Evolutionary conservation across 2,797 vertebrate species (phyloP).

Genomic region (Microctenopoma lineatum): DNA sequence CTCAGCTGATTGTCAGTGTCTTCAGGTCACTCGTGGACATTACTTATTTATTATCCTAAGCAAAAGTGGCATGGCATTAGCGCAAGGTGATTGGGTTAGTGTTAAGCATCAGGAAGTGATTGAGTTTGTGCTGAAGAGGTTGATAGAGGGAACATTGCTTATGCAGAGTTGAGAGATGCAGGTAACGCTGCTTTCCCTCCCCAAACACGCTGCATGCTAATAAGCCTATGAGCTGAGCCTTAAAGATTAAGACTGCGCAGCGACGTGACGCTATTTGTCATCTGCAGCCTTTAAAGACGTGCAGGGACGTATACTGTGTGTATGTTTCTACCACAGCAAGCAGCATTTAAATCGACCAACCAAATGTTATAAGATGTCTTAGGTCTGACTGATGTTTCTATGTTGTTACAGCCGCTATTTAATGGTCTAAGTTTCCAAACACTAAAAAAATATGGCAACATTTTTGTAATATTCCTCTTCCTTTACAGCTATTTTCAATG

Average conservation of each 20-base stretch:
- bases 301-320: constrained; percentile 12
- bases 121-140: constrained; percentile 77
- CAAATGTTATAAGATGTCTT: constrained; percentile 15
- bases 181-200: constrained; percentile 27
- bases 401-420: constrained; percentile 47
- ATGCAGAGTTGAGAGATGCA: constrained; percentile 67
- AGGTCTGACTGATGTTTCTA: constrained; percentile 2
- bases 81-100: constrained; percentile 80
- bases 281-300: constrained; percentile 24
- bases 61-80: constrained; percentile 80
- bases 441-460: constrained; percentile 15
- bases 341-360: constrained; percentile 24
- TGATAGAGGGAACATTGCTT: constrained; percentile 65
- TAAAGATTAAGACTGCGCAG: constrained; percentile 34
- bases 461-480: constrained; percentile 47
- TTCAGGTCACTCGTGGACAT: constrained; percentile 75
- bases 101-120: constrained; percentile 84
- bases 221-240: constrained; percentile 44
- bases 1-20: constrained; percentile 60
- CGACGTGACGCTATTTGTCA: constrained; percentile 54
- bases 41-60: constrained; percentile 84
- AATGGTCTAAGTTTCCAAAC: constrained; percentile 41
- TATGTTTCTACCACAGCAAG: constrained; percentile 20
- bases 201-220: constrained; percentile 62
- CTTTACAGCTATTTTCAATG: constrained; percentile 50